phyloP scores from a whole-genome alignment of 2,113 vertebrate genomes.

The Melanerpes formicivorus region DNA sequence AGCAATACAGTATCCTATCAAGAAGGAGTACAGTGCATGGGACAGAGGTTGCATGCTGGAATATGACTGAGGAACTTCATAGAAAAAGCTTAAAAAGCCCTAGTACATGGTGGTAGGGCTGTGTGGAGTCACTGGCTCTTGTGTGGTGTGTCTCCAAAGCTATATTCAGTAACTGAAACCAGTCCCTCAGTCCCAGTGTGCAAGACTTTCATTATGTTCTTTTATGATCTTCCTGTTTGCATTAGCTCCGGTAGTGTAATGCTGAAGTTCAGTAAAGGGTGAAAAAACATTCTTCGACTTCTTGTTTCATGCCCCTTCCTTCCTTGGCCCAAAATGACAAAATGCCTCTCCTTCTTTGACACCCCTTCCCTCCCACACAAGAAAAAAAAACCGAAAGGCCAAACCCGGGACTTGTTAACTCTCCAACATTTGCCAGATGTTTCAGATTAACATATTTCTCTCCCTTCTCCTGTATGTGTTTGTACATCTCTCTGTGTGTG shows the following conservation, averaged over 20 bases:
- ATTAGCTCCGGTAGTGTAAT: slow-evolving; percentile 55
- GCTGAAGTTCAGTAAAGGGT: slow-evolving; percentile 64
- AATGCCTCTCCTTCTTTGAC: neutral
- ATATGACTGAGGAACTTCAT: neutral
- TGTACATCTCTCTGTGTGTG: slow-evolving; percentile 51
- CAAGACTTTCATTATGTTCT: slow-evolving; percentile 33
- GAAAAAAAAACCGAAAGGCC: neutral
- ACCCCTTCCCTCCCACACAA: neutral
- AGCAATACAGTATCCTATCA: neutral
- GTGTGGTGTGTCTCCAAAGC: slow-evolving; percentile 57
- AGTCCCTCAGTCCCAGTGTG: slow-evolving; percentile 18
- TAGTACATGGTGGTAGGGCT: neutral
- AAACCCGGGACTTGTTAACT: slow-evolving; percentile 32
- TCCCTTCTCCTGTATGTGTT: slow-evolving; percentile 39
- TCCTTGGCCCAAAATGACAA: slow-evolving; percentile 21
- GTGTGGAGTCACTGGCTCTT: slow-evolving; percentile 47
- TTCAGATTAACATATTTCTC: slow-evolving; percentile 60
- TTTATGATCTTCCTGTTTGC: slow-evolving; percentile 65
- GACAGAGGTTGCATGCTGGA: neutral
- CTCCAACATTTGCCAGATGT: slow-evolving; percentile 53
- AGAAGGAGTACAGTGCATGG: neutral
- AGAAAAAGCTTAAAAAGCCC: neutral
- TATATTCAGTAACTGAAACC: slow-evolving; percentile 65
- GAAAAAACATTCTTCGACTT: neutral
- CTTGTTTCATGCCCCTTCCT: slow-evolving; percentile 21